Evolutionary conservation across 2,797 vertebrate species (phyloP).

Genomic region (Siniperca undulata): DNA sequence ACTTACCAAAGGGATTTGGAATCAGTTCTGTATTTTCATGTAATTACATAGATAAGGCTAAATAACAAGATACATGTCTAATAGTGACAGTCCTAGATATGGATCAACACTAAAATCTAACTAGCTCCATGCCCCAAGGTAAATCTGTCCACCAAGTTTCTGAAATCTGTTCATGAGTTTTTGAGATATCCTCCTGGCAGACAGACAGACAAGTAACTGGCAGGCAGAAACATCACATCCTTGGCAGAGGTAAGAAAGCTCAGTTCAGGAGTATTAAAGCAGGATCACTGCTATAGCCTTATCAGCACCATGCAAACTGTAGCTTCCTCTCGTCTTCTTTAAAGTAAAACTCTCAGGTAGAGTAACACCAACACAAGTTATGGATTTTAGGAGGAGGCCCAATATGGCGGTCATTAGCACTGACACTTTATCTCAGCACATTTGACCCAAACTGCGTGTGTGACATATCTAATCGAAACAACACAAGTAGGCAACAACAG

Average conservation of each 20-base stretch:
- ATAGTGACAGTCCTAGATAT: constrained; percentile 19
- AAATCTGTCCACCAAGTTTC: constrained; percentile 54
- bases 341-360: constrained; percentile 36
- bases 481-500: constrained; percentile 9
- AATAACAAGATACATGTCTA: constrained; percentile 29
- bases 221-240: constrained; percentile 66
- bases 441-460: constrained; percentile 4
- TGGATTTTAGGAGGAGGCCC: constrained; percentile 13
- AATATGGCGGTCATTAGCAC: constrained; percentile 21
- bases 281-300: constrained; percentile 64
- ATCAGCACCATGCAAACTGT: constrained; percentile 70
- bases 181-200: constrained; percentile 66
- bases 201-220: constrained; percentile 62
- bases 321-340: constrained; percentile 35
- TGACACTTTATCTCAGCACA: constrained; percentile 7
- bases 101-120: constrained; percentile 42
- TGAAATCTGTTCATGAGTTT: constrained; percentile 51
- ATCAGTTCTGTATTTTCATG: background rate
- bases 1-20: constrained; percentile 28
- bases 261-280: constrained; percentile 63
- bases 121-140: constrained; percentile 37
- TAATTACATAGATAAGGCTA: constrained; percentile 27
- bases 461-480: constrained; percentile 26
- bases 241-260: constrained; percentile 67
- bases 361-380: constrained; percentile 22